Evolutionary conservation across 2,113 vertebrate genomes (phyloP).

Genomic region (Thunnus thynnus): DNA sequence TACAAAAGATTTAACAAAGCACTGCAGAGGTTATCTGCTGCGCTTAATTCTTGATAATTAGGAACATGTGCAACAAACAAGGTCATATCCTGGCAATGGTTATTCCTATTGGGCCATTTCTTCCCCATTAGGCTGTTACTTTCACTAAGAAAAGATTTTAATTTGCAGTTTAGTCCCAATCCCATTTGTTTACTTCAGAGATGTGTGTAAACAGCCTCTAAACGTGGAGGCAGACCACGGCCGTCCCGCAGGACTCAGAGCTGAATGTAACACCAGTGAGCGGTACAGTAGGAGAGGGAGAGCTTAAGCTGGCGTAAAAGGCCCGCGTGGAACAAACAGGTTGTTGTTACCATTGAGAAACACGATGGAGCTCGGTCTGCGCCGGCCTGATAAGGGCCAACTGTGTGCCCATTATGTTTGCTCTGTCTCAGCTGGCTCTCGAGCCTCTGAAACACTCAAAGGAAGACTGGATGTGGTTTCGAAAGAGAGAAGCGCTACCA

Average conservation of each 20-base stretch:
- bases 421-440: conserved; percentile 38
- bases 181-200: conserved; percentile 69
- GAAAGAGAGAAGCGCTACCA: conserved; percentile 12
- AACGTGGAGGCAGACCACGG: conserved; percentile 43
- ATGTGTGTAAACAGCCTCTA: conserved; percentile 61
- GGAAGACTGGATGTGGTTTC: conserved; percentile 17
- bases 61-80: conserved; percentile 38
- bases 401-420: conserved; percentile 50
- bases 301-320: conserved; percentile 49
- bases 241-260: conserved; percentile 37
- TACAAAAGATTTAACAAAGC: conserved; percentile 13
- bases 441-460: conserved; percentile 11
- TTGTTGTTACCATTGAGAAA: conserved; percentile 41
- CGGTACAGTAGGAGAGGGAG: conserved; percentile 34
- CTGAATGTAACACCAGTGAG: conserved; percentile 46
- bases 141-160: conserved; percentile 62
- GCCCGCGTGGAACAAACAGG: conserved; percentile 48
- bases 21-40: conserved; percentile 17
- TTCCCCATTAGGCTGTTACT: conserved; percentile 43
- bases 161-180: conserved; percentile 61
- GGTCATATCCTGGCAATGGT: conserved; percentile 36
- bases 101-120: conserved; percentile 46
- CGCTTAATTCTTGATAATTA: conserved; percentile 38
- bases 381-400: conserved; percentile 63
- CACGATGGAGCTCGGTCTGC: conserved; percentile 49